Base-by-base conservation (phyloP, 2,888 invertebrate genomes). In the Saturnia pavonia region DNA sequence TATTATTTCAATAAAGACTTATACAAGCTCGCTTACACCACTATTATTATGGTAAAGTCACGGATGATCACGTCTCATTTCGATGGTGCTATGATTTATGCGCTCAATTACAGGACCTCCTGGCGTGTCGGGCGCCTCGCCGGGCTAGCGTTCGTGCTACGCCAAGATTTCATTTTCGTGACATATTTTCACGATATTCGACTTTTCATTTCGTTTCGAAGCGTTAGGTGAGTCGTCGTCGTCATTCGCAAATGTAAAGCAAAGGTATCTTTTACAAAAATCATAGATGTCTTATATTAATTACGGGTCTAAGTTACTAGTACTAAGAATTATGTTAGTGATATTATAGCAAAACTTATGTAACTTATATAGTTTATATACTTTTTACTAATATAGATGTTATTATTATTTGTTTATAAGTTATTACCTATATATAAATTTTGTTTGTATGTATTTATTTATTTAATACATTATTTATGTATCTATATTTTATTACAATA, bases 71-170 rank as follows among this genome's bases (percentile, higher is more conserved):
- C 86, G 84, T 88, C 88, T 89, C 85, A 88, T 90, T 91, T 87
- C 87, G 85, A 88, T 85, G 85, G 81, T 74, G 71, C 67, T 79
- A 76, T 89, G 92, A 92, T 92, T 92, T 92, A 92, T 90, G 85
- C 80, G 77, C 84, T 87, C 91, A 91, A 92, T 92, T 90, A 90
- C 80, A 81, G 74, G 80, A 80, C 80, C 82, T 79, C 90, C 88
- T 79, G 89, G 77, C 84, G 75, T 77, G 76, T 75, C 48, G 68
- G 68, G 63, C 11, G 27, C 27, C 70, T 48, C 11, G 27, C 27
- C 70, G 67, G 27, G 42, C 40, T 60, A 57, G 19, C 60, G 34
- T 34, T n/a, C 57, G 22, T 27, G 42, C 45, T 67, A 40, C 48
- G 57, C 42, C 43, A 43, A n/a, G 22, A 68, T 68, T 63, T 71